phyloP scores from a whole-genome alignment of 2,113 vertebrate genomes.

The Ictalurus furcatus region DNA sequence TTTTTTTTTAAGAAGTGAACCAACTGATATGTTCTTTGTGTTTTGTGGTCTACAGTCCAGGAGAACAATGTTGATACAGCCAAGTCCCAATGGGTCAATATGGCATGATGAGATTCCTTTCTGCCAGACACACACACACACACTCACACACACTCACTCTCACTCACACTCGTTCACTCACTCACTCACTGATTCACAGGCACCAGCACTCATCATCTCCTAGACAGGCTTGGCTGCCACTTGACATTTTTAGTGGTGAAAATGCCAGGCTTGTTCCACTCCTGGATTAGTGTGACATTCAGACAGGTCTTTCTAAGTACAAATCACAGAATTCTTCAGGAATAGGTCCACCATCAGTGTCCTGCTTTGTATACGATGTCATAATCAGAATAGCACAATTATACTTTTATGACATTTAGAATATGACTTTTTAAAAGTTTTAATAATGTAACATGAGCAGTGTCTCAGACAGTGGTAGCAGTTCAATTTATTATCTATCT shows the following conservation, averaged over 20 bases:
- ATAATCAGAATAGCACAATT: conserved; percentile 9
- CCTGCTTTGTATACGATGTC: neutral
- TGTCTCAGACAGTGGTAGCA: neutral
- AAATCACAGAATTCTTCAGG: conserved; percentile 42
- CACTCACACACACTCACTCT: conserved; percentile 33
- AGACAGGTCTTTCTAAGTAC: conserved; percentile 44
- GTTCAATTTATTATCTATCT: conserved; percentile 25
- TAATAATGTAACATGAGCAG: neutral
- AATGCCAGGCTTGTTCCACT: conserved; percentile 49
- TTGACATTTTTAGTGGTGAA: conserved; percentile 54
- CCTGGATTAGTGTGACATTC: conserved; percentile 54
- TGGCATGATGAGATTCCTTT: conserved; percentile 46
- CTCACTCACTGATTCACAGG: conserved; percentile 31
- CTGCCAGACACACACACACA: conserved; percentile 34
- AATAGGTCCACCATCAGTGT: conserved; percentile 39
- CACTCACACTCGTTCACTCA: conserved; percentile 40
- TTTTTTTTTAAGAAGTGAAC: neutral
- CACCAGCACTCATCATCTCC: conserved; percentile 48
- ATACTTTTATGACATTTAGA: neutral
- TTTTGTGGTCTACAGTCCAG: conserved; percentile 40
- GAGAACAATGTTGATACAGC: conserved; percentile 49
- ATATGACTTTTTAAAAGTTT: conserved; percentile 15
- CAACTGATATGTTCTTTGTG: conserved; percentile 32
- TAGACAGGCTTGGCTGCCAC: conserved; percentile 48
- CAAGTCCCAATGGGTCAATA: conserved; percentile 50